phyloP scores from a whole-genome alignment of 2,113 vertebrate genomes.

The Lathamus discolor region DNA sequence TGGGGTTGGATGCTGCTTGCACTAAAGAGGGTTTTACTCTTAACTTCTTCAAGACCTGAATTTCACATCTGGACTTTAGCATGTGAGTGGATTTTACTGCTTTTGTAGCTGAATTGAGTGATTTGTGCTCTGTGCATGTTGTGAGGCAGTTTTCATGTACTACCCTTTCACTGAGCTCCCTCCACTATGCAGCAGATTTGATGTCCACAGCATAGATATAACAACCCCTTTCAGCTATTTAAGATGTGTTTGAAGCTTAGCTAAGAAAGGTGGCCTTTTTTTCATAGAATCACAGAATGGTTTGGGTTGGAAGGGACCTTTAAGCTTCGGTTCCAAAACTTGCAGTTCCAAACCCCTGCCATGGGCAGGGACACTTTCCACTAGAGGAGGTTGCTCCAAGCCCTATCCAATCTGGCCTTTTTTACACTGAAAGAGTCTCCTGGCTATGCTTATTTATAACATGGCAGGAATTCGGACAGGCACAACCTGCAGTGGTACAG shows the following conservation, averaged over 20 bases:
- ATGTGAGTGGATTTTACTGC: background rate
- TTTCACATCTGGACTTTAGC: background rate
- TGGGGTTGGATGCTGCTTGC: background rate
- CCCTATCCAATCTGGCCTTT: background rate
- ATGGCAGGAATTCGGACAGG: background rate
- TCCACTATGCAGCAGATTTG: too few relatives aligned
- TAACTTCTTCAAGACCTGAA: background rate
- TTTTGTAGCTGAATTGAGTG: background rate
- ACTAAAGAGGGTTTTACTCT: background rate
- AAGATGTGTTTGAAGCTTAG: background rate
- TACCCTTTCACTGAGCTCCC: background rate
- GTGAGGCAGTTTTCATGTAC: too few relatives aligned
- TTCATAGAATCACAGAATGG: background rate
- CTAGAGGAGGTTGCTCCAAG: background rate
- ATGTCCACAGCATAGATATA: background rate
- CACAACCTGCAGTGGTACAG: background rate
- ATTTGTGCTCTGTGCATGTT: rapidly evolving
- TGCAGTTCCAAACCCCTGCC: background rate
- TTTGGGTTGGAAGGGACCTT: background rate
- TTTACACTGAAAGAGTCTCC: background rate
- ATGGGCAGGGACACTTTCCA: background rate
- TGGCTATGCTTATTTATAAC: background rate
- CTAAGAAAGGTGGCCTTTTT: background rate
- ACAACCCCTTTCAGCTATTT: background rate
- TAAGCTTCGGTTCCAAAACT: background rate